phyloP scores from a whole-genome alignment of 2,113 vertebrate species.

The Chionis minor region DNA sequence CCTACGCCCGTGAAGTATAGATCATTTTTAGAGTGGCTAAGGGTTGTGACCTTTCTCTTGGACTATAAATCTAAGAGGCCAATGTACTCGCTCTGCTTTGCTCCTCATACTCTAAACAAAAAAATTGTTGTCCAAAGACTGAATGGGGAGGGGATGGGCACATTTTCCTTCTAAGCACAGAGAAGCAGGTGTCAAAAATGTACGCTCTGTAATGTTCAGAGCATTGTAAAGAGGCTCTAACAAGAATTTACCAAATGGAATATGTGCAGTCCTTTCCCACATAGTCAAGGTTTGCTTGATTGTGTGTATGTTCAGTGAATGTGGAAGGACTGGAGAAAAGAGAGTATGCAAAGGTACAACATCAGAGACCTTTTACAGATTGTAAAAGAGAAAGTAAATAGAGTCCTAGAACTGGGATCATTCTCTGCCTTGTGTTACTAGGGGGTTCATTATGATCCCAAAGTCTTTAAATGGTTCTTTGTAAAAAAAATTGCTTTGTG shows the following conservation, averaged over 20 bases:
- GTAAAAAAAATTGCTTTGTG: not conserved
- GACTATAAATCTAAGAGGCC: slow-evolving; percentile 39
- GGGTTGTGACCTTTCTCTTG: slow-evolving; percentile 24
- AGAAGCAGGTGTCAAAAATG: not conserved
- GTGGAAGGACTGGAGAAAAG: not conserved
- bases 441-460: not conserved
- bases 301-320: not conserved
- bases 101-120: not conserved
- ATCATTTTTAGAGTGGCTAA: not conserved
- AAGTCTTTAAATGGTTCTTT: not conserved
- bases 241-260: not conserved
- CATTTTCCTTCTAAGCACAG: not conserved
- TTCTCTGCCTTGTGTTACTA: not conserved
- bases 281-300: not conserved
- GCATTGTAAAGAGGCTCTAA: not conserved
- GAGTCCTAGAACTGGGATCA: not conserved
- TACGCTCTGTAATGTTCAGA: not conserved
- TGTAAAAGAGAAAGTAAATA: not conserved
- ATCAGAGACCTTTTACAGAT: not conserved
- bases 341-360: not conserved
- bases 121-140: not conserved
- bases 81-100: not conserved
- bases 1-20: not conserved
- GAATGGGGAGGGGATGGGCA: accelerated
- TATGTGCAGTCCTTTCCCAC: not conserved